Evolutionary conservation across 2,888 invertebrate genomes (phyloP), one percentile per base, ranked within the genome.

Genomic region (Hydrotaea diabolus): DNA sequence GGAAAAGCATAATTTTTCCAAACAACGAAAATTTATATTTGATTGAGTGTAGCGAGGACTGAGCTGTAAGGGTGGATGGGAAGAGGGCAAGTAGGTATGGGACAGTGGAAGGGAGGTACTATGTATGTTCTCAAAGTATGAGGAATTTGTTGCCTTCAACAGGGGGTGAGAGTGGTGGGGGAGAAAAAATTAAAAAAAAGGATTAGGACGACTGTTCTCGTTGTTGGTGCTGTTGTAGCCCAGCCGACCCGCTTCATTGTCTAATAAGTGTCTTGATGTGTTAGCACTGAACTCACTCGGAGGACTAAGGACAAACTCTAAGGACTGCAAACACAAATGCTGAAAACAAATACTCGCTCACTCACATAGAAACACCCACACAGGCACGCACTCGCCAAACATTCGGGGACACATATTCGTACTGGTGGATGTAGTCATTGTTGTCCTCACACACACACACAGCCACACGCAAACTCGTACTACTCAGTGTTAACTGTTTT

Each of bases 1-100:
- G 36, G 57, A n/a, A n/a, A 57, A 73, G 31, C 57, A 57, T 74
- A 74, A 74, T 57, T 74, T 74, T 57, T 59, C 73, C 73, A 17
- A 55, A 55, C 23, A 19, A 62, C 53, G 17, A 75, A 81, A 85
- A 85, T 81, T 78, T 79, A 85, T 85, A 76, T 85, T 85, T 85
- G 84, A 85, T 85, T 81, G 81, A 85, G 84, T 85, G 31, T 77
- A 69, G 55, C 26, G 15, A 55, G 49, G 46, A 46, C 3, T 13
- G 31, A 13, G 21, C 11, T 5, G 59, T 17, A 26, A 13, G 59
- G 26, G 13, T 39, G 46, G 69, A 66, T n/a, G n/a, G n/a, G n/a
- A n/a, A n/a, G n/a, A 36, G 36, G 64, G 62, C 31, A n/a, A 62
- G n/a, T 5, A 36, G 64, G 36, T n/a, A 17, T 15, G 64, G 64